These are phyloP conservation scores for Diadegma fenestrale DNA, from an alignment of 2,888 invertebrate species.

Conservation along the genomic window DNA sequence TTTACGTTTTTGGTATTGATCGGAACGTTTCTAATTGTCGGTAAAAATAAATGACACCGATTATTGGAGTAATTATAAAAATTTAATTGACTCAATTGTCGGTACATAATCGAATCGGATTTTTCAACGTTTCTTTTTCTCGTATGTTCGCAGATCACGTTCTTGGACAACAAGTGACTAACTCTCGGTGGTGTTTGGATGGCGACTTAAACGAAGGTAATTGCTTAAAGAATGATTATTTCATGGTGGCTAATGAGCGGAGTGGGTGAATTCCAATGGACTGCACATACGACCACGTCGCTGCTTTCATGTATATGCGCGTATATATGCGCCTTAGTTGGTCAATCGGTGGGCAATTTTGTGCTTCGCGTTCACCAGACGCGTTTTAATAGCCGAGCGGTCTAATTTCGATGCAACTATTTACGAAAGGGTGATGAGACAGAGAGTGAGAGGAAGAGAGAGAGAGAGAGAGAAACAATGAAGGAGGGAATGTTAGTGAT, in stretches of 20 bases:
- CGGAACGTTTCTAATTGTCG: not conserved
- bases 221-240: slow-evolving; percentile 62
- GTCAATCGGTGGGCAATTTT: not conserved
- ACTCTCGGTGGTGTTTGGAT: slow-evolving; percentile 51
- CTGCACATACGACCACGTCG: slow-evolving; percentile 26
- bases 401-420: slow-evolving; percentile 68
- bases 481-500: slow-evolving; percentile 23
- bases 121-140: slow-evolving; percentile 12
- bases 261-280: slow-evolving; percentile 38
- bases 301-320: not conserved
- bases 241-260: slow-evolving; percentile 54
- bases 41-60: slow-evolving; percentile 3
- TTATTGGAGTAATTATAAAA: not conserved
- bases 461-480: not conserved
- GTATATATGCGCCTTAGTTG: not conserved
- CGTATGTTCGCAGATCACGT: slow-evolving; percentile 55
- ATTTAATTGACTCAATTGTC: slow-evolving; percentile 24
- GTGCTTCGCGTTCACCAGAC: slow-evolving; percentile 50
- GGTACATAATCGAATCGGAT: slow-evolving; percentile 29
- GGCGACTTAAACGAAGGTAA: slow-evolving; percentile 61
- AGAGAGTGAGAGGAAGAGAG: not conserved
- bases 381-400: slow-evolving; percentile 63
- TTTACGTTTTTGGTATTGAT: not conserved
- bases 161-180: slow-evolving; percentile 24
- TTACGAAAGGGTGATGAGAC: slow-evolving; percentile 46